phyloP scores from a whole-genome alignment of 2,113 vertebrate species.

The Tretioscincus oriximinensis region DNA sequence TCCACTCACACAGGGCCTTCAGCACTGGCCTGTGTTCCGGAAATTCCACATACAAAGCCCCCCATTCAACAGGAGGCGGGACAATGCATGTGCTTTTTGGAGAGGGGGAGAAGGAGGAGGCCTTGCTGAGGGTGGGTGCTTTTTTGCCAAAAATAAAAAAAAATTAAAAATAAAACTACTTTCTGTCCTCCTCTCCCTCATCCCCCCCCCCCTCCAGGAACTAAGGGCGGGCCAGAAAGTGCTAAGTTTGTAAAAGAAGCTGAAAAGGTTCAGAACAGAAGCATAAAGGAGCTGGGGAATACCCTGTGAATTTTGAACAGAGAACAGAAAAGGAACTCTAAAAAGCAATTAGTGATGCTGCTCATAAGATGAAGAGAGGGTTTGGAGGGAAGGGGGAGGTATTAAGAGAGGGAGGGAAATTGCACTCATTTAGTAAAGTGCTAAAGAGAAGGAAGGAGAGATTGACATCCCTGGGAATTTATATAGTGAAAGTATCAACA shows the following conservation, averaged over 20 bases:
- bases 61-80: slow-evolving; percentile 77
- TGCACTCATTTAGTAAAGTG: slow-evolving; percentile 64
- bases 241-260: slow-evolving; percentile 74
- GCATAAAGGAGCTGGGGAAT: slow-evolving; percentile 75
- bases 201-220: slow-evolving; percentile 58
- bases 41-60: slow-evolving; percentile 80
- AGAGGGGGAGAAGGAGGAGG: slow-evolving; percentile 42
- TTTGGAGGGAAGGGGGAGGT: slow-evolving; percentile 54
- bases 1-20: slow-evolving; percentile 73
- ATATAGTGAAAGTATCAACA: slow-evolving; percentile 36
- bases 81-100: slow-evolving; percentile 77
- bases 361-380: slow-evolving; percentile 73
- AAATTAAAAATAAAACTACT: slow-evolving; percentile 15
- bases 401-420: slow-evolving; percentile 48
- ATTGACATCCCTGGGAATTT: slow-evolving; percentile 30
- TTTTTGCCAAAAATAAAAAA: slow-evolving; percentile 62
- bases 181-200: slow-evolving; percentile 56
- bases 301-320: slow-evolving; percentile 83
- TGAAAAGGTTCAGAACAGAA: slow-evolving; percentile 80
- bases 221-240: slow-evolving; percentile 71
- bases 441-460: background rate
- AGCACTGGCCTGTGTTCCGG: slow-evolving; percentile 82
- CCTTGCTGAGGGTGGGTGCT: slow-evolving; percentile 50
- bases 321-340: slow-evolving; percentile 75
- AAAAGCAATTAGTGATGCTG: slow-evolving; percentile 85